phyloP scores from a whole-genome alignment of 35 echinoderm and acorn worm species.

The Eucidaris tribuloides region DNA sequence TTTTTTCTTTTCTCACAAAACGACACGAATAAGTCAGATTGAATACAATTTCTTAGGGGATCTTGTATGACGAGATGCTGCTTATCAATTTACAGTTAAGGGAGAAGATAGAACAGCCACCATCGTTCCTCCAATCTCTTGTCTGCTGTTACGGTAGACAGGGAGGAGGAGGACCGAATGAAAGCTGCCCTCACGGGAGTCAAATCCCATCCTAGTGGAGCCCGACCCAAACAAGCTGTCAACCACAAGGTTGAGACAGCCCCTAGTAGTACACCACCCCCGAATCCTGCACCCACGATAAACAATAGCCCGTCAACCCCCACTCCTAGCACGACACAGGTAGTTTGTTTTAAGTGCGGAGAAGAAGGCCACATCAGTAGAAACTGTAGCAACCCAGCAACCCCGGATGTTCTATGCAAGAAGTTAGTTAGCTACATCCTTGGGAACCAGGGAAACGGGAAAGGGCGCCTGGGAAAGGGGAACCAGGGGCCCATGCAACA shows the following conservation, averaged over 20 bases:
- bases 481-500: conserved; percentile 48
- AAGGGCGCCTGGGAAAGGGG: conserved; percentile 28
- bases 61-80: conserved; percentile 61
- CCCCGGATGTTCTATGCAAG: conserved; percentile 14
- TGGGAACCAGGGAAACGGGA: conserved; percentile 45
- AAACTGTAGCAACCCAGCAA: conserved; percentile 1
- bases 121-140: conserved; percentile 37
- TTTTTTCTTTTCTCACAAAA: background rate
- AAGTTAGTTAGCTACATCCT: conserved; percentile 46
- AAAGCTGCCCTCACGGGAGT: background rate
- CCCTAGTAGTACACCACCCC: background rate
- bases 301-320: background rate
- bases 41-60: conserved; percentile 28
- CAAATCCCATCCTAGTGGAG: background rate
- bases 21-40: conserved; percentile 3
- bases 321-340: background rate
- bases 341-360: conserved; percentile 66
- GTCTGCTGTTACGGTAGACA: background rate
- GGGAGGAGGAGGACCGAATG: conserved; percentile 28
- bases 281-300: background rate
- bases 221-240: background rate
- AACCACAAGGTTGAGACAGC: background rate
- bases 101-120: conserved; percentile 23
- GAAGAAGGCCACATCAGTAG: conserved; percentile 49
- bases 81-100: conserved; percentile 50